These are phyloP conservation scores for Myiagra hebetior DNA, from an alignment of 2,113 vertebrate genomes.

Conservation along the genomic window DNA sequence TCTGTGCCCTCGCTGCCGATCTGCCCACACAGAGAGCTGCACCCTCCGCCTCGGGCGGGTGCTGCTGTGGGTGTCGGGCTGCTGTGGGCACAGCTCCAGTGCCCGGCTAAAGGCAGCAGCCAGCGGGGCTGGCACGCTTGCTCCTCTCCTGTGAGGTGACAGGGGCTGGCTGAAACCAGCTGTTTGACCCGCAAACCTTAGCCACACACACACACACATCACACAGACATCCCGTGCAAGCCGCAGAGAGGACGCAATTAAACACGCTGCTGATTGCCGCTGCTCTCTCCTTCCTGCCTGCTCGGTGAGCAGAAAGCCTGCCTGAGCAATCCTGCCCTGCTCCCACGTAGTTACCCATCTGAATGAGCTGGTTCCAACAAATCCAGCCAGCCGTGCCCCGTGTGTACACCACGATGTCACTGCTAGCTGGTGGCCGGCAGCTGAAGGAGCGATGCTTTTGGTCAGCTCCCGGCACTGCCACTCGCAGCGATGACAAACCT, in stretches of 20 bases:
- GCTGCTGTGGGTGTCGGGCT: fast-evolving
- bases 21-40: neutral
- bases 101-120: neutral
- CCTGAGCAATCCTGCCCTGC: neutral
- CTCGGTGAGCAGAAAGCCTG: neutral
- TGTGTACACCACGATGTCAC: fast-evolving
- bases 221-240: neutral
- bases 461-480: neutral
- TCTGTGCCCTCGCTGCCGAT: neutral
- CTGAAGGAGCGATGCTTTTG: fast-evolving
- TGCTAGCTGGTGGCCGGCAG: neutral
- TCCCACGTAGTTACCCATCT: neutral
- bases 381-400: fast-evolving
- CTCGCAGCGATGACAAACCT: fast-evolving
- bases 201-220: neutral
- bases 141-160: neutral
- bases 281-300: neutral
- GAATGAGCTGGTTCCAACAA: neutral
- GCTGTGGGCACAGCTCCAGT: neutral
- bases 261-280: neutral
- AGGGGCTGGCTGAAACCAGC: neutral
- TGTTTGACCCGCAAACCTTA: neutral
- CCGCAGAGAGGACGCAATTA: neutral
- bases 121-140: fast-evolving
- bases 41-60: fast-evolving